Evolutionary conservation across 2,888 invertebrate genomes (phyloP).

Genomic region (Trimorus sp.): DNA sequence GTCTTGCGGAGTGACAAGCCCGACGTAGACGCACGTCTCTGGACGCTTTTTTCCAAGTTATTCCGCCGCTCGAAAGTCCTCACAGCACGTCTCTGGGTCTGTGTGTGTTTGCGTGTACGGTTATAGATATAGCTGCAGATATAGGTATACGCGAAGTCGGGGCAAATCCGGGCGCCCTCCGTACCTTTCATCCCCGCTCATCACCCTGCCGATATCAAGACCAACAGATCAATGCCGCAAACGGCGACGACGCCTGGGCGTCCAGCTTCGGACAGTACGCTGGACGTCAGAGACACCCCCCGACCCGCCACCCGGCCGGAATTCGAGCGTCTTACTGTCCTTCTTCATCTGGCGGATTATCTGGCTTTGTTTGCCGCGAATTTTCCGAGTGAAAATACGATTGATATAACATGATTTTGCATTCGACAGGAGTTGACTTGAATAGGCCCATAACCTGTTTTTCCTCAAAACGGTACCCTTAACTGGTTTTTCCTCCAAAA

Average conservation of each 20-base stretch:
- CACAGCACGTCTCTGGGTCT: not conserved
- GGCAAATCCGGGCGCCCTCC: slow-evolving; percentile 50
- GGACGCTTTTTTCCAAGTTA: slow-evolving; percentile 70
- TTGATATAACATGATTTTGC: no score
- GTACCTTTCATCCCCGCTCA: slow-evolving; percentile 68
- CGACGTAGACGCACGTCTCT: slow-evolving; percentile 69
- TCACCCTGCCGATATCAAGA: slow-evolving; percentile 79
- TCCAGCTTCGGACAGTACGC: slow-evolving; percentile 75
- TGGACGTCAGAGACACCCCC: slow-evolving; percentile 69
- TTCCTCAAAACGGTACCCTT: no score
- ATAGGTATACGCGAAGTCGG: not conserved
- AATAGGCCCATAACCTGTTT: no score
- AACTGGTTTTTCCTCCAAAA: no score
- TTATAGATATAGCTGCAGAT: slow-evolving; percentile 19
- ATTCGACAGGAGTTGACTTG: slow-evolving; percentile 19
- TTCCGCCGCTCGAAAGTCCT: slow-evolving; percentile 31
- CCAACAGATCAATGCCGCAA: slow-evolving; percentile 81
- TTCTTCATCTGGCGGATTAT: slow-evolving; percentile 32
- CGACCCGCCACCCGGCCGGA: not conserved
- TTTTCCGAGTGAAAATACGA: slow-evolving; percentile 12
- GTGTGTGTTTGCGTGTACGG: slow-evolving; percentile 4
- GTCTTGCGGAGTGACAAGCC: slow-evolving; percentile 57
- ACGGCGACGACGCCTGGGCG: slow-evolving; percentile 78
- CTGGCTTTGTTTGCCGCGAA: slow-evolving; percentile 12
- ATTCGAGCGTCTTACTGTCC: slow-evolving; percentile 28